Evolutionary conservation across 1,140 invertebrate genomes (phyloP).

Genomic region (Drosophila ercepeae): DNA sequence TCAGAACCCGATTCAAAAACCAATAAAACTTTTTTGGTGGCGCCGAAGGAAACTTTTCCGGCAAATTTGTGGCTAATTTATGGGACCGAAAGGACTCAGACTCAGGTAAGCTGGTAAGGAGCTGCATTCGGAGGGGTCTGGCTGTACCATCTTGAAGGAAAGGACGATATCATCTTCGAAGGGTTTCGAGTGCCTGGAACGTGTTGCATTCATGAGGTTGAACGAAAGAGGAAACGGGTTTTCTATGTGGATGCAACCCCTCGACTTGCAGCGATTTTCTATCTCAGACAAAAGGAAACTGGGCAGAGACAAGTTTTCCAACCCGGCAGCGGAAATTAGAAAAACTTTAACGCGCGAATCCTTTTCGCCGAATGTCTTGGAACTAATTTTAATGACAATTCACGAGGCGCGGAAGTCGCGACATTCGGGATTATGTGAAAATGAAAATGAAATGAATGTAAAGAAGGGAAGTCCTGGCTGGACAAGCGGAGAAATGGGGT

Average conservation of each 20-base stretch:
- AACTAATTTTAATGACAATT: conserved; percentile 83
- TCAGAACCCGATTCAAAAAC: conserved; percentile 17
- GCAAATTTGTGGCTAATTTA: conserved; percentile 82
- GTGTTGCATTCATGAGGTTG: conserved; percentile 71
- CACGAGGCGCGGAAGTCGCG: conserved; percentile 60
- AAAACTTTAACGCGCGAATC: conserved; percentile 64
- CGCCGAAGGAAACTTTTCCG: conserved; percentile 56
- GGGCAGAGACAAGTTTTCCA: conserved; percentile 70
- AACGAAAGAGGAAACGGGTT: conserved; percentile 64
- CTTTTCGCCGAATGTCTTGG: conserved; percentile 38
- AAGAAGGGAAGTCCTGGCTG: conserved; percentile 9
- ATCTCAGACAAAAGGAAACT: conserved; percentile 52
- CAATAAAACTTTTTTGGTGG: conserved; percentile 37
- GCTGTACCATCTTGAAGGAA: conserved; percentile 36
- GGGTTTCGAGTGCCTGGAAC: conserved; percentile 56
- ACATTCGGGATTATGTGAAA: conserved; percentile 42
- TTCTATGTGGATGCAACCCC: conserved; percentile 14
- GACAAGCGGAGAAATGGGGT: conserved; percentile 17
- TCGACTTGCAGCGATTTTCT: conserved; percentile 1
- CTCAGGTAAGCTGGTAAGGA: not conserved
- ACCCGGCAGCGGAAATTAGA: conserved; percentile 62
- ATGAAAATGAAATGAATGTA: conserved; percentile 27
- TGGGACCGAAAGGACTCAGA: conserved; percentile 42
- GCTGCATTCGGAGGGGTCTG: conserved; percentile 11
- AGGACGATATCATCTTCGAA: conserved; percentile 19